These are phyloP conservation scores for Takifugu rubripes DNA, from an alignment of 2,797 vertebrate genomes.

Conservation along the genomic window DNA sequence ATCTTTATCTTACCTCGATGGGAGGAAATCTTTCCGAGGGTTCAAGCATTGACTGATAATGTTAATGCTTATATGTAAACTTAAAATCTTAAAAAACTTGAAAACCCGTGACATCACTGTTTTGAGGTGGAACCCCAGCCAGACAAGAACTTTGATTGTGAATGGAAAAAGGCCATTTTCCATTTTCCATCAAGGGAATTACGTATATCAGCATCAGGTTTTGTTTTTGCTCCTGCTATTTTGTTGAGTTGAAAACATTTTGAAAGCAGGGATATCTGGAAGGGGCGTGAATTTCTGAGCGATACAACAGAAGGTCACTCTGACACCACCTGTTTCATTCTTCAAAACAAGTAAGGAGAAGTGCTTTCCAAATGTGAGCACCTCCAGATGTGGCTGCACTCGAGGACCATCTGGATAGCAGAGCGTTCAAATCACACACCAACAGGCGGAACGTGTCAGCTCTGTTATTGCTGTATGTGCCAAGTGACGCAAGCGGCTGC, in stretches of 20 bases:
- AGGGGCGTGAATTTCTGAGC: background rate
- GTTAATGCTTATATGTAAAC: too few species aligned
- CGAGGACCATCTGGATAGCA: constrained; percentile 15
- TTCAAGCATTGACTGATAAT: too few species aligned
- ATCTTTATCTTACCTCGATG: too few species aligned
- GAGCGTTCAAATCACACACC: constrained; percentile 11
- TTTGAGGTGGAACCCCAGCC: too few species aligned
- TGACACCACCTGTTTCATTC: constrained; percentile 9
- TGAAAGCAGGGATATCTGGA: constrained; percentile 6
- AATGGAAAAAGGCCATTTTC: too few species aligned
- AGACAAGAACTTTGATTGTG: too few species aligned
- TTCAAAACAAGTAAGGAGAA: background rate
- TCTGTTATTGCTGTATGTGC: constrained; percentile 15
- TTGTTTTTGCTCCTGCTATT: too few species aligned
- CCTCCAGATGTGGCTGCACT: constrained; percentile 19
- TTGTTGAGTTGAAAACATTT: constrained; percentile 3
- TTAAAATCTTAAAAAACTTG: too few species aligned
- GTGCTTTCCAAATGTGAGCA: background rate
- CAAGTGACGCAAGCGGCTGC: constrained; percentile 31
- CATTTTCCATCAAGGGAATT: too few species aligned
- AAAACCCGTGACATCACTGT: too few species aligned
- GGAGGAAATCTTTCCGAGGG: too few species aligned
- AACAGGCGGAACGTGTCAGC: constrained; percentile 4
- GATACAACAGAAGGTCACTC: constrained; percentile 7
- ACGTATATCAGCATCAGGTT: too few species aligned